A percentile compares a stretch with the other conserved stretches of the same genome.
phyloP scores from a whole-genome alignment of 37 sponge, comb jelly and placozoan genomes.

The Petrosia ficiformis region DNA sequence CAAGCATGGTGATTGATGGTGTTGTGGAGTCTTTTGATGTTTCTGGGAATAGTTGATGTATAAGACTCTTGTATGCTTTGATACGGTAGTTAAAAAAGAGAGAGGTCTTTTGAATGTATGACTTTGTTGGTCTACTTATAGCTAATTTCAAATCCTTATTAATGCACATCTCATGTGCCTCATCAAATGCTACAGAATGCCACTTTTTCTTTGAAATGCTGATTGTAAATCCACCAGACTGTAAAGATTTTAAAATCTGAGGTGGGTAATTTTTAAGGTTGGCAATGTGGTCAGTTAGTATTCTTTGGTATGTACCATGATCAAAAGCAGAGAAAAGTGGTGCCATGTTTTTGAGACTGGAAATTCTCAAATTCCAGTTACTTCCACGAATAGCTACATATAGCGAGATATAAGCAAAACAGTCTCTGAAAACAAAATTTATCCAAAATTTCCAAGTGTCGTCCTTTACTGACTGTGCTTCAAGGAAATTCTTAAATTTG shows the following conservation, averaged over 20 bases:
- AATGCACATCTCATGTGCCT: conserved; percentile 29
- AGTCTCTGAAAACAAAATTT: conserved; percentile 19
- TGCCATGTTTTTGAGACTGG: no score
- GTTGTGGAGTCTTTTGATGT: no score
- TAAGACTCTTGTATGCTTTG: conserved; percentile 1
- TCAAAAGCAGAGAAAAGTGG: no score
- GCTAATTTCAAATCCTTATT: conserved; percentile 28
- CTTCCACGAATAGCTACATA: conserved; percentile 1
- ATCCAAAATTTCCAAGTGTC: conserved; percentile 36
- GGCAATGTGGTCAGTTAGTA: no score
- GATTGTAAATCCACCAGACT: conserved; percentile 4
- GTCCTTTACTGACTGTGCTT: not conserved
- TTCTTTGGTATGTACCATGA: no score
- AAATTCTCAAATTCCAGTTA: no score
- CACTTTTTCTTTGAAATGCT: not conserved
- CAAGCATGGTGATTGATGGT: no score
- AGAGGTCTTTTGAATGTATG: conserved; percentile 40
- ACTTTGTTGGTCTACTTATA: conserved; percentile 8
- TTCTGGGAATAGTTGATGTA: conserved; percentile 22
- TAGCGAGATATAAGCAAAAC: conserved; percentile 8
- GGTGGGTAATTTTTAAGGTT: conserved; percentile 6
- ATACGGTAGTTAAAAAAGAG: conserved; percentile 35
- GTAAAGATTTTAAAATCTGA: not conserved
- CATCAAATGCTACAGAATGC: conserved; percentile 19
- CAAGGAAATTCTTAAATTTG: not conserved